Evolutionary conservation across 2,797 vertebrate genomes (phyloP).

Genomic region (Chelidonichthys spinosus): DNA sequence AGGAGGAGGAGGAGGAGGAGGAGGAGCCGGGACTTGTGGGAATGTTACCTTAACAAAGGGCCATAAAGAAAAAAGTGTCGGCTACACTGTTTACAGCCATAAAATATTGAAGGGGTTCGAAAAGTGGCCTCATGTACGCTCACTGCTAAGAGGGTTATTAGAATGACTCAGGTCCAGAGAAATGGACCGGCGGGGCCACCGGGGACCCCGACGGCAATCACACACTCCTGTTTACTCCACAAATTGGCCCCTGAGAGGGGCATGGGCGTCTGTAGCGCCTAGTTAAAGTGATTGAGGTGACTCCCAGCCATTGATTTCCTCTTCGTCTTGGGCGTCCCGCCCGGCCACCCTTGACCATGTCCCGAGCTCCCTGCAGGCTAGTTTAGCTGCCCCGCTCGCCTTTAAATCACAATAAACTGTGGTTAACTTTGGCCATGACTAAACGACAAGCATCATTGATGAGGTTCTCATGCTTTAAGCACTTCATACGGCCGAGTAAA

Average conservation of each 20-base stretch:
- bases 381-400: slow-evolving; percentile 44
- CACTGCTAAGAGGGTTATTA: slow-evolving; percentile 74
- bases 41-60: slow-evolving; percentile 52
- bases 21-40: slow-evolving; percentile 24
- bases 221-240: slow-evolving; percentile 80
- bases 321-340: slow-evolving; percentile 67
- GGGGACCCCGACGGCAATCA: slow-evolving; percentile 70
- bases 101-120: slow-evolving; percentile 44
- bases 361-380: slow-evolving; percentile 56
- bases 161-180: slow-evolving; percentile 71
- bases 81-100: slow-evolving; percentile 46
- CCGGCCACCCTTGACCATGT: slow-evolving; percentile 64
- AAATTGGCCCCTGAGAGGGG: slow-evolving; percentile 86
- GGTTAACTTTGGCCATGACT: slow-evolving; percentile 58
- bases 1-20: no score
- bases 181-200: slow-evolving; percentile 62
- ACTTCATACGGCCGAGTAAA: slow-evolving; percentile 33
- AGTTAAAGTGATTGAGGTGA: slow-evolving; percentile 88
- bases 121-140: slow-evolving; percentile 49
- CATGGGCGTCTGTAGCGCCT: slow-evolving; percentile 67
- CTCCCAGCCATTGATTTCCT: slow-evolving; percentile 82
- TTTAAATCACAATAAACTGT: slow-evolving; percentile 80
- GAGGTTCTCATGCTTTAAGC: slow-evolving; percentile 60
- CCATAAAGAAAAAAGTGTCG: slow-evolving; percentile 11
- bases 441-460: slow-evolving; percentile 59